These are phyloP conservation scores for Scaptomyza polygonia DNA, from an alignment of 2,888 invertebrate genomes.

Conservation along the genomic window DNA sequence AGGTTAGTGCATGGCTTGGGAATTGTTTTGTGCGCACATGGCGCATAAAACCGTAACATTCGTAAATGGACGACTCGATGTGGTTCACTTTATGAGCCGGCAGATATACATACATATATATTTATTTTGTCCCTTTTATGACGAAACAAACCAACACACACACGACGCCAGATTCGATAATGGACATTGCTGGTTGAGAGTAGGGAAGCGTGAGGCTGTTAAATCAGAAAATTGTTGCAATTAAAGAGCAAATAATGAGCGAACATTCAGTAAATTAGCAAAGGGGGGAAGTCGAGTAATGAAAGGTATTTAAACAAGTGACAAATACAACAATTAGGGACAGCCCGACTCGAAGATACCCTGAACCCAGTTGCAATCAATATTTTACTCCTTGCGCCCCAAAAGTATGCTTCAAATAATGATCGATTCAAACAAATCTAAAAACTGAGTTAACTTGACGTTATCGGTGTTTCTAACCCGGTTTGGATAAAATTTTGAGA, in stretches of 20 bases:
- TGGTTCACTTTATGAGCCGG: constrained; percentile 59
- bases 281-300: not conserved
- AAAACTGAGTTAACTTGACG: too few relatives aligned
- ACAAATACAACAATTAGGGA: too few relatives aligned
- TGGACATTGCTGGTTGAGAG: constrained; percentile 7
- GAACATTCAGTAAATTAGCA: constrained; percentile 53
- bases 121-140: constrained; percentile 44
- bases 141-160: constrained; percentile 29
- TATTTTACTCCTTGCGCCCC: too few relatives aligned
- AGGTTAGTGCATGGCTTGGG: constrained; percentile 30
- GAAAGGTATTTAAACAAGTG: not conserved
- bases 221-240: constrained; percentile 67
- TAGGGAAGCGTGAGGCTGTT: constrained; percentile 27
- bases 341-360: too few relatives aligned
- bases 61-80: constrained; percentile 53
- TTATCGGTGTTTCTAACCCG: too few relatives aligned
- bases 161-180: constrained; percentile 26
- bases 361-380: too few relatives aligned
- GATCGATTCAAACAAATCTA: too few relatives aligned
- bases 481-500: too few relatives aligned
- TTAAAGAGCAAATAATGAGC: constrained; percentile 69
- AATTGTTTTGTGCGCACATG: constrained; percentile 54
- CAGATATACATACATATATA: constrained; percentile 20
- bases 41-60: constrained; percentile 63
- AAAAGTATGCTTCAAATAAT: too few relatives aligned